Evolutionary conservation across 2,888 invertebrate species (phyloP).

Genomic region (Macaria notata): DNA sequence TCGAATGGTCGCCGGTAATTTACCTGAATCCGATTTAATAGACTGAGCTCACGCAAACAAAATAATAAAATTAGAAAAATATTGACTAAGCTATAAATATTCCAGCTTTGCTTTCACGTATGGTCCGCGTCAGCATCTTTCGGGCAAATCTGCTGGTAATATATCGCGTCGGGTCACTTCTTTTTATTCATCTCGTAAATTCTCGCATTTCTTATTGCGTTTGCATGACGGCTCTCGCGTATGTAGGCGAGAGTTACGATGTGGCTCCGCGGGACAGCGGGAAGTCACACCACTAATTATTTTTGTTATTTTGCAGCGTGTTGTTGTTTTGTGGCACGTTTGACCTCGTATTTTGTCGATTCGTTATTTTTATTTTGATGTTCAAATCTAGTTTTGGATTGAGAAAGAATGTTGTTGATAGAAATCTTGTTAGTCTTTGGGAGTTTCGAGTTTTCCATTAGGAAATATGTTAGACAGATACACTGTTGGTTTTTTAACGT

Average conservation of each 20-base stretch:
- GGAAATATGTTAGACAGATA: no score
- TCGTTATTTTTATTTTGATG: conserved; percentile 32
- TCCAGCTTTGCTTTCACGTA: conserved; percentile 42
- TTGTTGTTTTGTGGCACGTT: conserved; percentile 22
- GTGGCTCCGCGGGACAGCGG: conserved; percentile 44
- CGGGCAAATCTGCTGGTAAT: conserved; percentile 56
- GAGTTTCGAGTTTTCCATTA: no score
- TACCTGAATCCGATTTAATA: conserved; percentile 2
- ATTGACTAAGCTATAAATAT: conserved; percentile 11
- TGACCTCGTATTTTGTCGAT: conserved; percentile 34
- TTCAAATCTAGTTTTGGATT: conserved; percentile 10
- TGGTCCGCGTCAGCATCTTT: conserved; percentile 57
- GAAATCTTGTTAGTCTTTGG: background rate
- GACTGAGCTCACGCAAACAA: conserved; percentile 4
- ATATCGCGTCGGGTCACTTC: conserved; percentile 51
- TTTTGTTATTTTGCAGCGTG: conserved; percentile 43
- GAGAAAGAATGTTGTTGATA: background rate
- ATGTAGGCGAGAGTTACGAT: conserved; percentile 57
- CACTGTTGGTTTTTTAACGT: no score
- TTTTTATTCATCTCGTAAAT: conserved; percentile 58
- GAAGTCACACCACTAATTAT: conserved; percentile 60
- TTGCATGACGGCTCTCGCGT: conserved; percentile 51
- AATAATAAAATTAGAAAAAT: conserved; percentile 23
- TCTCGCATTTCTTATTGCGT: conserved; percentile 57
- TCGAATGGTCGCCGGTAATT: background rate